Evolutionary conservation across 2,113 vertebrate genomes (phyloP).

Genomic region (Burhinus bistriatus): DNA sequence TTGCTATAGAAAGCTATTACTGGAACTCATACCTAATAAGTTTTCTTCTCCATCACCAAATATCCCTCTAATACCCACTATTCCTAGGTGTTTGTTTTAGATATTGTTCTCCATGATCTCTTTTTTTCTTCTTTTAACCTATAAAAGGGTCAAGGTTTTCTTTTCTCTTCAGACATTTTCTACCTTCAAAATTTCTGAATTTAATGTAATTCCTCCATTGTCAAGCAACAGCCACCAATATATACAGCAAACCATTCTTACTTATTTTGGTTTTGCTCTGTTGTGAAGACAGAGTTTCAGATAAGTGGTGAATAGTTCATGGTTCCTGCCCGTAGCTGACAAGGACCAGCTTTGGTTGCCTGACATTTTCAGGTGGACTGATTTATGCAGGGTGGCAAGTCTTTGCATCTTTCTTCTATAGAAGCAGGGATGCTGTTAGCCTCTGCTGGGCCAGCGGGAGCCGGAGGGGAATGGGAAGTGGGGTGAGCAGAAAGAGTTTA

Average conservation of each 20-base stretch:
- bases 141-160: background rate
- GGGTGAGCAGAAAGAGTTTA: background rate
- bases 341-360: background rate
- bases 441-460: background rate
- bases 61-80: constrained; percentile 28
- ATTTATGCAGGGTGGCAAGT: background rate
- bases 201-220: background rate
- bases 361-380: background rate
- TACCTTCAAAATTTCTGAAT: background rate
- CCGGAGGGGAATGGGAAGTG: background rate
- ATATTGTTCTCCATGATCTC: constrained; percentile 21
- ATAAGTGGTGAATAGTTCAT: background rate
- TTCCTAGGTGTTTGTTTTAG: constrained; percentile 43
- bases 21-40: constrained; percentile 41
- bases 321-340: background rate
- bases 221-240: background rate
- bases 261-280: background rate
- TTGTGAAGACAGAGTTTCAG: background rate
- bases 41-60: constrained; percentile 46
- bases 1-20: constrained; percentile 56
- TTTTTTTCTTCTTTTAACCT: background rate
- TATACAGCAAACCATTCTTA: background rate
- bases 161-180: background rate
- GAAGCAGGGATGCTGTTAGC: background rate
- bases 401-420: background rate